phyloP scores from a whole-genome alignment of 2,888 invertebrate genomes.

The Argyra leucocephala region DNA sequence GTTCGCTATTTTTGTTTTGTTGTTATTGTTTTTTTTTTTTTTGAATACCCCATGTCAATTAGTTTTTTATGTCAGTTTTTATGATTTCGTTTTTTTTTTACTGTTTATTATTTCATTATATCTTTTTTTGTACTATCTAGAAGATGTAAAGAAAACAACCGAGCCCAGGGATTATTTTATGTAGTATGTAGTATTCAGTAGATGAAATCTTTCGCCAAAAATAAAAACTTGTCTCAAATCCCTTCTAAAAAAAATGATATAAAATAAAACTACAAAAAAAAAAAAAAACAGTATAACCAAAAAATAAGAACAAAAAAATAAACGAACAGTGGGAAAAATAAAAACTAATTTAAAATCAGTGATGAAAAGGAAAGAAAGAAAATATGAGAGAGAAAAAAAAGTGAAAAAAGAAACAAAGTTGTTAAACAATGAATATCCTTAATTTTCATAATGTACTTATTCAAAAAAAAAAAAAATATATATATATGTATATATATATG shows the following conservation, averaged over 20 bases:
- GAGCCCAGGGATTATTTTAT: background rate
- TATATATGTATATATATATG: background rate
- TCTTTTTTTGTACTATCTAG: background rate
- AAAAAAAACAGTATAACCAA: background rate
- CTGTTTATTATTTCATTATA: background rate
- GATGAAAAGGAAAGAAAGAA: background rate
- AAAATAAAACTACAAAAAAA: too few relatives aligned
- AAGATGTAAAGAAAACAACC: background rate
- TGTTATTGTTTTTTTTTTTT: background rate
- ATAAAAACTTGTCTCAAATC: background rate
- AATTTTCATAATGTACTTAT: constrained; percentile 1
- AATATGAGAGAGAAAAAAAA: background rate
- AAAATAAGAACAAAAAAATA: background rate
- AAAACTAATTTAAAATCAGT: background rate
- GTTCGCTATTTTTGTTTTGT: too few relatives aligned
- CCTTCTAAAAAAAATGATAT: background rate
- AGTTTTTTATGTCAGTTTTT: background rate
- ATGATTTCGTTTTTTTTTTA: background rate
- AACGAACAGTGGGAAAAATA: background rate
- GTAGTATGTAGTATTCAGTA: background rate
- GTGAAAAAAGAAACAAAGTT: background rate
- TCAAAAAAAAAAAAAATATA: background rate
- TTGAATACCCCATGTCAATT: background rate
- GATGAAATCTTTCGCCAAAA: background rate
- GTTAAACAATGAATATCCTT: background rate